Evolutionary conservation across 2,113 vertebrate genomes (phyloP), one percentile per base, ranked within the genome.

Genomic region (Stegastes partitus): DNA sequence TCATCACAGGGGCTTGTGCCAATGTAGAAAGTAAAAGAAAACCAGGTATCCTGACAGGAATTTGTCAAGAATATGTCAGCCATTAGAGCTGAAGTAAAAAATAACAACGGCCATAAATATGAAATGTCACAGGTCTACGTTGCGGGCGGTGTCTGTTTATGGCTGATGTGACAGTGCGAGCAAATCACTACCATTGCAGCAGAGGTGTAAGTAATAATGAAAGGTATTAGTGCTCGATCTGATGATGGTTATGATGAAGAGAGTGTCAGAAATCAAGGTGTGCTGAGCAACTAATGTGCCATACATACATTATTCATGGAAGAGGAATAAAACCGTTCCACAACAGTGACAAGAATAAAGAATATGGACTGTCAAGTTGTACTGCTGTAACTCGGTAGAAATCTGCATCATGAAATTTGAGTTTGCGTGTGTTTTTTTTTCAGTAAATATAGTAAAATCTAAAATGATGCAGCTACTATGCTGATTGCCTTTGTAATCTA

Each of bases 231-330:
- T 37, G 37, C 9, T 58, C 6, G 6, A 62, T 42, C 1, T 50
- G 57, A 61, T 73, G 67, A 39, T 66, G 31, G 82, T 53, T 77
- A 61, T 78, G 70, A 71, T 72, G 34, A 74, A 69, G 25, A 61
- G 64, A 19, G 62, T 66, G 73, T 72, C 71, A 66, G 28, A 12
- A 56, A 69, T 61, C 15, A 16, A 22, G 18, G 44, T 45, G 23
- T 39, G 44, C 64, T 50, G 3, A 2, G 57, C 47, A 57, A 68
- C 58, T 66, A 11, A 63, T 72, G 67, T 28, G 10, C 18, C 19
- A 28, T 5, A 11, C 2, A 69, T 51, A 39, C 19, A 70, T 76
- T 18, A 77, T 59, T 79, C 23, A 72, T 61, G 23, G 0, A 2
- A 15, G 18, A 62, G n/a, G 6, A 62, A 68, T 4, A 22, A 81